Evolutionary conservation across 2,113 vertebrate species (phyloP), one percentile per base, ranked within the genome.

Genomic region (Cephalophus harveyi): DNA sequence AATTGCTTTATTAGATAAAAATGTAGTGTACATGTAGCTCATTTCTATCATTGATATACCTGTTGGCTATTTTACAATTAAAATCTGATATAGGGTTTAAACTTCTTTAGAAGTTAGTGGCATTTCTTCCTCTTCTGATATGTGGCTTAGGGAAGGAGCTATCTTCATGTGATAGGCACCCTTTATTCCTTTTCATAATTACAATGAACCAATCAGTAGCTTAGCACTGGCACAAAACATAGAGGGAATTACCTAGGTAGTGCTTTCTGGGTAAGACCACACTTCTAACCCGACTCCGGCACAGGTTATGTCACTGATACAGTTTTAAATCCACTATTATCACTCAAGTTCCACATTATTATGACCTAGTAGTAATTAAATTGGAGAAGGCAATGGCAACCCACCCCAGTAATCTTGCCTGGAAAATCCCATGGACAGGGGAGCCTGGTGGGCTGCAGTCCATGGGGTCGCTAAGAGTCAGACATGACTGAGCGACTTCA

Each of bases 1-100:
- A 98, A 97, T 94, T 83, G 97, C 81, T 98, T 98, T 98, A 98
- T 98, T 98, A 98, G 97, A 97, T 98, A 94, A 96, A 98, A 97
- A 94, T 95, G 98, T 98, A 99, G 98, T 98, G 98, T 98, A 98
- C 93, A 98, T 27, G 82, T 97, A 98, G 91, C 95, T 98, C 93
- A 97, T 97, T 2, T n/a, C 96, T 98, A 98, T 96, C 97, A 97
- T 54, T 50, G 87, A 92, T 89, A 94, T 40, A 92, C 71, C 93
- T 86, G 60, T 96, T 57, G 60, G 91, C 88, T 89, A 93, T 86
- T 97, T 36, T 82, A 71, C 87, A 97, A 93, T 92, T 97, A 91
- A 98, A 98, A 97, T 89, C 27, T 86, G 86, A 78, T 64, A 93
- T 8, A 12, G 14, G 97, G 93, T 97, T 98, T 91, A 94, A 97